These are phyloP conservation scores for Furcifer pardalis DNA, from an alignment of 2,797 vertebrate species.

Conservation along the genomic window DNA sequence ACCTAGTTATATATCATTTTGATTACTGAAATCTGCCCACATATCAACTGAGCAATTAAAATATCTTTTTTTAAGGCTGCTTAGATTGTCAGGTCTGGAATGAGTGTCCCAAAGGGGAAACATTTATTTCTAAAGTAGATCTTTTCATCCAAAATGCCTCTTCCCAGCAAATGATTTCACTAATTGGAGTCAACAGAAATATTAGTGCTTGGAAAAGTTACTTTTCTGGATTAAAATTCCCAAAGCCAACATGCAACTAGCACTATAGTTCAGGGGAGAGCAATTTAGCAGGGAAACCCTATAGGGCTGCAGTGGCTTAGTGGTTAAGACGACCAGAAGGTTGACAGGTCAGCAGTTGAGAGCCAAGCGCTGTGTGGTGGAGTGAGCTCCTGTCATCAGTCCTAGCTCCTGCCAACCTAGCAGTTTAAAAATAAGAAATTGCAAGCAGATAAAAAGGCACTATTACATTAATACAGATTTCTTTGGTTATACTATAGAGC, in stretches of 20 bases:
- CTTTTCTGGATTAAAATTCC: too few species aligned
- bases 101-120: constrained; percentile 78
- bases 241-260: too few species aligned
- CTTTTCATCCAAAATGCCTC: constrained; percentile 72
- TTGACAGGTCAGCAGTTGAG: too few species aligned
- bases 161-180: constrained; percentile 69
- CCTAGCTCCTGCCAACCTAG: too few species aligned
- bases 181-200: constrained; percentile 80
- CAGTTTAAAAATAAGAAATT: too few species aligned
- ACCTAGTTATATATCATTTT: constrained; percentile 83
- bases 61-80: constrained; percentile 85
- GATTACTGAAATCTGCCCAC: constrained; percentile 86
- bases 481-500: too few species aligned
- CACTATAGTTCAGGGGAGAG: background rate
- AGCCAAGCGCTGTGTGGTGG: too few species aligned
- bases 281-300: background rate
- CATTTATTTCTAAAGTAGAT: constrained; percentile 81
- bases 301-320: too few species aligned
- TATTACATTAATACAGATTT: too few species aligned
- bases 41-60: constrained; percentile 95
- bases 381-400: too few species aligned
- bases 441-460: too few species aligned
- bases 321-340: too few species aligned
- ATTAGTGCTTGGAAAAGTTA: constrained; percentile 41
- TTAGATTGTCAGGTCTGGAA: constrained; percentile 83